Evolutionary conservation across 1,140 invertebrate genomes (phyloP), one percentile per base, ranked within the genome.

Genomic region (Lamellibrachia luymesi): DNA sequence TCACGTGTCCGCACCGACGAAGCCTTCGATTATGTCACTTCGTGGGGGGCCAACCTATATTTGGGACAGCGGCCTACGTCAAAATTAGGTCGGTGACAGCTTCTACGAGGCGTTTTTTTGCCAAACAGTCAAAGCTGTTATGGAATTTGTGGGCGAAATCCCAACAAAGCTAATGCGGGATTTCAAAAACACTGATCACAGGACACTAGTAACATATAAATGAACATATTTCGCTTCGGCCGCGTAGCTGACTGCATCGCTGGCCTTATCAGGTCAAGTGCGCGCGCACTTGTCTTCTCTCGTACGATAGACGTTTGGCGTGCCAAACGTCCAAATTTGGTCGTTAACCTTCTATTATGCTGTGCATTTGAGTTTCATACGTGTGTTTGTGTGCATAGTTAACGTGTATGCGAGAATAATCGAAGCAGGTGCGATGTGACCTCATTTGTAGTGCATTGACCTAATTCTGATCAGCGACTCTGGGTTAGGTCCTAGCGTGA

Each of bases 1-100:
- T 80, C 64, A 80, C 64, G 64, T 80, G 64, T 80, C 64, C 64
- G 64, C 64, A 80, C 64, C 64, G 64, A 80, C 64, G 64, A 80
- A 2, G 64, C 64, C 64, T 80, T 80, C 64, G 64, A 80, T 80
- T 80, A 80, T 80, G 64, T 80, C 64, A 80, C 64, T 80, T 80
- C 64, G 64, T 80, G 64, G 64, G 64, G 64, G 64, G 64, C 64
- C 64, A 80, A 80, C 64, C 64, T 80, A 80, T 80, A 80, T 80
- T 80, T 80, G 64, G 64, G 64, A 80, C 64, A 80, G 64, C 5
- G 64, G 64, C 64, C 64, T 0, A 80, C 64, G 64, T 80, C 64
- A 80, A 80, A 80, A 80, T 80, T 80, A 80, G 64, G 64, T 80
- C 64, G 64, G 25, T 4, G 64, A 80, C 64, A 80, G 64, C 13